Evolutionary conservation across 1,140 invertebrate genomes (phyloP).

Genomic region (Tribolium castaneum): DNA sequence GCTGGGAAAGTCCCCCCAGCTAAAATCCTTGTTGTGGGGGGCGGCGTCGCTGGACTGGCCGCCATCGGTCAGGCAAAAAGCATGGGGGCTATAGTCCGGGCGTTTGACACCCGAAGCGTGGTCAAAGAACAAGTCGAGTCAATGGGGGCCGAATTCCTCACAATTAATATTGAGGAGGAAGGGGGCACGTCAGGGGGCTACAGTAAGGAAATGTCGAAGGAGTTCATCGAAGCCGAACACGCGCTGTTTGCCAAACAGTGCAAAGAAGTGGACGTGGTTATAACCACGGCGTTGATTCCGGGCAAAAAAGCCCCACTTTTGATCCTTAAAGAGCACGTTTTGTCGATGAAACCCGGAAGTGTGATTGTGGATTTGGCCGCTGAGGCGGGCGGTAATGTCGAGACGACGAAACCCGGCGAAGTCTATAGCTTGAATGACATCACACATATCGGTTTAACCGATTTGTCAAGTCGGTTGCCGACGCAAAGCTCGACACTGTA

Average conservation of each 20-base stretch:
- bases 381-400: constrained; percentile 89
- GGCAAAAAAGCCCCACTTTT: constrained; percentile 86
- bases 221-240: constrained; percentile 89
- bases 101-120: constrained; percentile 87
- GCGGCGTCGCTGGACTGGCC: constrained; percentile 88
- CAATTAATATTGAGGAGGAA: constrained; percentile 84
- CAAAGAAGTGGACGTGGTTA: constrained; percentile 83
- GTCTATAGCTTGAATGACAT: constrained; percentile 82
- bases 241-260: constrained; percentile 88
- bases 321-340: constrained; percentile 86
- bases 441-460: constrained; percentile 86
- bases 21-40: constrained; percentile 88
- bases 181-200: constrained; percentile 88
- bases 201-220: constrained; percentile 91
- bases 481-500: constrained; percentile 89
- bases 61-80: constrained; percentile 87
- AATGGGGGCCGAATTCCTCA: constrained; percentile 88
- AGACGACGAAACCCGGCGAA: constrained; percentile 85
- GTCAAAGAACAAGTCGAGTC: constrained; percentile 92
- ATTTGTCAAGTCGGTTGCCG: constrained; percentile 85
- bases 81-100: constrained; percentile 90
- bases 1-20: constrained; percentile 88
- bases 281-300: constrained; percentile 91
- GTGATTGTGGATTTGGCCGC: constrained; percentile 91
- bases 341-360: constrained; percentile 88